phyloP scores from a whole-genome alignment of 2,113 vertebrate species.

The Oceanites oceanicus region DNA sequence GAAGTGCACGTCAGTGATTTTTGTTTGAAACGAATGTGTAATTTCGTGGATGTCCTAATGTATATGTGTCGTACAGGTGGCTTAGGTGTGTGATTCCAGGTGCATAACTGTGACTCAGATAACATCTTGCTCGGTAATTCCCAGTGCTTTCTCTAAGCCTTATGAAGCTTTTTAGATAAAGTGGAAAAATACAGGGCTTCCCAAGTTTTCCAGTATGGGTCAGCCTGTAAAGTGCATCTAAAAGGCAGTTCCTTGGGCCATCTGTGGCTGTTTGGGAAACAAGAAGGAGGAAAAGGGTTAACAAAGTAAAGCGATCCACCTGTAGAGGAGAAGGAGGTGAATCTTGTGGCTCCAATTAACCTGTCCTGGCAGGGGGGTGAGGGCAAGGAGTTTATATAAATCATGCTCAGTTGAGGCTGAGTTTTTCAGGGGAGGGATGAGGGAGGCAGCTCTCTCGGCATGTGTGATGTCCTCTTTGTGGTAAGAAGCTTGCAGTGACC shows the following conservation, averaged over 20 bases:
- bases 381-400: neutral
- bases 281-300: neutral
- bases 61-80: rapidly evolving
- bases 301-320: neutral
- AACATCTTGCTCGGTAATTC: neutral
- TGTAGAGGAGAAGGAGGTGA: neutral
- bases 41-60: rapidly evolving
- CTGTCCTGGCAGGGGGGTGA: neutral
- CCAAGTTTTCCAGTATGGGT: neutral
- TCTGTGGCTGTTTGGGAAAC: neutral
- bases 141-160: neutral
- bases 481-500: neutral
- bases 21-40: rapidly evolving
- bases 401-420: rapidly evolving
- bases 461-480: neutral
- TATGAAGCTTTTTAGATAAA: neutral
- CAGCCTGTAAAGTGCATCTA: neutral
- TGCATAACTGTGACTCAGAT: rapidly evolving
- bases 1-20: rapidly evolving
- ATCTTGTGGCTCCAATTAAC: neutral
- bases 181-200: neutral
- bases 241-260: neutral
- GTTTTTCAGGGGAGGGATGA: rapidly evolving
- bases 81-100: neutral
- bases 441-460: rapidly evolving